Evolutionary conservation across 2,888 invertebrate species (phyloP).

Genomic region (Dermolepida albohirtum): DNA sequence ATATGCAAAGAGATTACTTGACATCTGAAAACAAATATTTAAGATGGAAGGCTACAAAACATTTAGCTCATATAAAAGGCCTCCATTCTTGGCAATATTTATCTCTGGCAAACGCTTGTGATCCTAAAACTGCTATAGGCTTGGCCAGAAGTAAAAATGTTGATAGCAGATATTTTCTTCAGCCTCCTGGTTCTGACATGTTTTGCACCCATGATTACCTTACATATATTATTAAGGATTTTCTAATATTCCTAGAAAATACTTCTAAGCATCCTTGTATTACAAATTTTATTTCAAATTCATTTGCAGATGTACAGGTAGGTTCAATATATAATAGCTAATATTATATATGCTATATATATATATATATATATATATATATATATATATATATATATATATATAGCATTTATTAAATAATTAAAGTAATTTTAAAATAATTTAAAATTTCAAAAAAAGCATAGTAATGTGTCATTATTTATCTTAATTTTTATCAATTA

Average conservation of each 20-base stretch:
- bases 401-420: no score
- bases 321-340: conserved; percentile 13
- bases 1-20: conserved; percentile 73
- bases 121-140: conserved; percentile 80
- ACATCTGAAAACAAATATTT: conserved; percentile 73
- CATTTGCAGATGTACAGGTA: conserved; percentile 64
- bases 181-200: conserved; percentile 69
- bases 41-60: conserved; percentile 73
- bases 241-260: conserved; percentile 64
- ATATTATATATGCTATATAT: no score
- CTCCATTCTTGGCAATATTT: conserved; percentile 65
- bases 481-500: no score
- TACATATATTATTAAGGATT: conserved; percentile 61
- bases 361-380: no score
- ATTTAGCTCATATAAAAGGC: conserved; percentile 74
- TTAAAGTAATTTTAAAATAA: no score
- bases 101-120: conserved; percentile 83
- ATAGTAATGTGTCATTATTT: no score
- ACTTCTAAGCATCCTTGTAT: conserved; percentile 66
- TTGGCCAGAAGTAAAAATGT: conserved; percentile 76
- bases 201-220: conserved; percentile 59
- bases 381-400: no score
- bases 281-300: conserved; percentile 65
- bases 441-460: no score
- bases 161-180: conserved; percentile 80